phyloP scores from a whole-genome alignment of 2,113 vertebrate species.

The Apaloderma vittatum region DNA sequence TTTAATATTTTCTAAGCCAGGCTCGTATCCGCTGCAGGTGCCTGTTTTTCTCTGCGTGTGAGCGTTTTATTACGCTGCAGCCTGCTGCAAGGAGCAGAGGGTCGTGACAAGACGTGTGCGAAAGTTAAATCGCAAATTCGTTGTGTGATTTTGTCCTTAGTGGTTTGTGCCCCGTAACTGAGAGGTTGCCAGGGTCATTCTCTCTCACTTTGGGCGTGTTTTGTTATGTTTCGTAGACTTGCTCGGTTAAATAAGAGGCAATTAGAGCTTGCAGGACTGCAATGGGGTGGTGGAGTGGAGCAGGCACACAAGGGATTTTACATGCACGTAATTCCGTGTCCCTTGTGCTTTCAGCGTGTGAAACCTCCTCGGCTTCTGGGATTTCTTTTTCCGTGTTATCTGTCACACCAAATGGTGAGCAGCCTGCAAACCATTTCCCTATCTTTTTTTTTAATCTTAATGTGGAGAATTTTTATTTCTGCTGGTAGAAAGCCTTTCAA shows the following conservation, averaged over 20 bases:
- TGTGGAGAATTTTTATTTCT: slow-evolving; percentile 7
- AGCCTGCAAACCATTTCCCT: background rate
- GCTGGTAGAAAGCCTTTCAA: background rate
- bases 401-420: slow-evolving; percentile 24
- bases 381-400: background rate
- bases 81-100: fast-evolving
- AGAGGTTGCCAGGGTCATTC: background rate
- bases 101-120: fast-evolving
- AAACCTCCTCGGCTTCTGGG: background rate
- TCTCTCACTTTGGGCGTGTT: background rate
- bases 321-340: fast-evolving
- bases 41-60: background rate
- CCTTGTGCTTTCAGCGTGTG: background rate
- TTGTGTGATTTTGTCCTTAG: background rate
- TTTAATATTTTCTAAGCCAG: background rate
- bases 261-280: background rate
- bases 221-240: background rate
- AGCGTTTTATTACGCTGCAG: fast-evolving
- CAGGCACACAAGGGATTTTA: fast-evolving
- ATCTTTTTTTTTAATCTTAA: slow-evolving; percentile 25
- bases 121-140: background rate
- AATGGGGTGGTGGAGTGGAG: background rate
- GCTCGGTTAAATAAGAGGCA: background rate
- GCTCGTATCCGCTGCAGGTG: fast-evolving
- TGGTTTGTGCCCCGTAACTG: background rate